These are phyloP conservation scores for Xenus cinereus DNA, from an alignment of 2,113 vertebrate species.

Conservation along the genomic window DNA sequence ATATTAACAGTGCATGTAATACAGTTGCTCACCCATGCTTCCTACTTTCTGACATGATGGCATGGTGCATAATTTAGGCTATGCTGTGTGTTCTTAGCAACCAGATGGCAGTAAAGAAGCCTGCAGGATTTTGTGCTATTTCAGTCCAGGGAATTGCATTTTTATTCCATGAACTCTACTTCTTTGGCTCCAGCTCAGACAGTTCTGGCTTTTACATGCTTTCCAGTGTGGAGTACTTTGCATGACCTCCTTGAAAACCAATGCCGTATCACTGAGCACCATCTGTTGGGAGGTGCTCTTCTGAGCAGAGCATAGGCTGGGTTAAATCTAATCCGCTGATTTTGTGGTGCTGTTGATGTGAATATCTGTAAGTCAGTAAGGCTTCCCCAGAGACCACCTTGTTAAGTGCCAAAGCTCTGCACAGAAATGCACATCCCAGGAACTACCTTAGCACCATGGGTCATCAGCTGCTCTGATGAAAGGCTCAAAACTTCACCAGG, in stretches of 20 bases:
- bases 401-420: not conserved
- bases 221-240: not conserved
- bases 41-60: not conserved
- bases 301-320: fast-evolving
- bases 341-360: not conserved
- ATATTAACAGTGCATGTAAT: not conserved
- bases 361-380: not conserved
- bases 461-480: not conserved
- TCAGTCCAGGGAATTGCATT: not conserved
- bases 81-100: not conserved
- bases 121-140: not conserved
- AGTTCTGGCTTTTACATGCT: not conserved
- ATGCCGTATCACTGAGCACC: not conserved
- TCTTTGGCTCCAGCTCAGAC: not conserved
- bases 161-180: not conserved
- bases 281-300: not conserved
- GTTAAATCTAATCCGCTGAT: not conserved
- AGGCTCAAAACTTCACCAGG: not conserved
- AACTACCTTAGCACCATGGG: not conserved
- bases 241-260: not conserved
- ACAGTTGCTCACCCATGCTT: not conserved
- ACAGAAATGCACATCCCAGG: not conserved
- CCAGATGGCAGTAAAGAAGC: not conserved
- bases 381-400: not conserved
- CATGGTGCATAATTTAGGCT: not conserved